Evolutionary conservation across 2,888 invertebrate species (phyloP), one percentile per base, ranked within the genome.

Genomic region (Chorisops tibialis): DNA sequence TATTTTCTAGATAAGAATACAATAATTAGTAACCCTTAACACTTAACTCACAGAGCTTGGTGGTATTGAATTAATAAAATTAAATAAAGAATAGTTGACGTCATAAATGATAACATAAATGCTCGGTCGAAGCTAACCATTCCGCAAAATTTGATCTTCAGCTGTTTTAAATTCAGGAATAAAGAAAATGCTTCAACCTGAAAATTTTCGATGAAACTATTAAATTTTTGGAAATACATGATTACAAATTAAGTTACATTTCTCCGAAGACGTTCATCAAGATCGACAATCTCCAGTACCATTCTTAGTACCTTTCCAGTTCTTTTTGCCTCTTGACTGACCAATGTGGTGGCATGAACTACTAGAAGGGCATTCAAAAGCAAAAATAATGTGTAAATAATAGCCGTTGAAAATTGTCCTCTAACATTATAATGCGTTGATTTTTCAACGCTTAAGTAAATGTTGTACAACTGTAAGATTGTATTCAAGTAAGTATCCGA

Each of bases 61-160:
- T 48, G 21, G n/a, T 21, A 48, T 48, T 48, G 48, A 22, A 48
- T 21, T 22, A 48, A 21, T 21, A 48, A 22, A n/a, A 48, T 21
- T 12, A 48, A 48, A 22, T 48, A n/a, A 22, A 21, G 9, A 3
- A 48, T 4, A 1, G 48, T 3, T 21, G 48, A 48, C 7, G 22
- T n/a, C n/a, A 12, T 22, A 4, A 22, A 3, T n/a, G 48, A 48
- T 3, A 48, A 22, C n/a, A 30, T 30, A 14, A 50, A 50, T n/a
- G 9, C 30, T 6, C 30, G 30, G 14, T 50, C 35, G 4, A 50
- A 19, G 11, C 35, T 14, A 14, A 50, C 14, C 37, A 50, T 12
- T 14, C 50, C 50, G 35, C 35, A 50, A 16, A 50, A 18, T 16
- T 35, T 50, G 6, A 35, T 14, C 11, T 35, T 9, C 2, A 14